A percentile compares a stretch with the other conserved stretches of the same genome.
These are phyloP conservation scores for Octonoba sinensis DNA, from an alignment of 2,888 invertebrate species.

Conservation along the genomic window DNA sequence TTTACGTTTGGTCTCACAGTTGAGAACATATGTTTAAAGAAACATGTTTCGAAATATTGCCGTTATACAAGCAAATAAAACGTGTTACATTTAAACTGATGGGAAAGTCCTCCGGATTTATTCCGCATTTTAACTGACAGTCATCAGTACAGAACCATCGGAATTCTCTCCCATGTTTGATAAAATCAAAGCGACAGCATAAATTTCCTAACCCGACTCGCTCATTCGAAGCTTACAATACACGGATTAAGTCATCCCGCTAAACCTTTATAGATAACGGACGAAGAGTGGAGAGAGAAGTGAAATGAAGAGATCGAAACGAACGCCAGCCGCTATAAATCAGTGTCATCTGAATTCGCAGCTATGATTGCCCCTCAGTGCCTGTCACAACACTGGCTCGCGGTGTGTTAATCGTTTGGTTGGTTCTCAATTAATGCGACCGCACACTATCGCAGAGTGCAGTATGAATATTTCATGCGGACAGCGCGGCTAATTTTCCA, in stretches of 20 bases:
- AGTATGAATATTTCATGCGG: constrained; percentile 34
- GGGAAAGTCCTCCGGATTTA: no score
- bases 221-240: not conserved
- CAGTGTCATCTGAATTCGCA: constrained; percentile 24
- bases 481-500: constrained; percentile 20
- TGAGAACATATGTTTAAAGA: no score
- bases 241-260: constrained; percentile 4
- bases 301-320: no score
- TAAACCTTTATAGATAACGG: constrained; percentile 1
- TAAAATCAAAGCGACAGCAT: no score
- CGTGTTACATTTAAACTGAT: no score
- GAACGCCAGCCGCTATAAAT: constrained; percentile 24
- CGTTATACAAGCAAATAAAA: no score
- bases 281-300: not conserved
- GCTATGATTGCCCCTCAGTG: not conserved
- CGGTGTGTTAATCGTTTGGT: constrained; percentile 22
- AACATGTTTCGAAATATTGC: no score
- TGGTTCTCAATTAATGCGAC: constrained; percentile 35
- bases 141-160: no score
- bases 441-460: not conserved
- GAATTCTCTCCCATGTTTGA: no score
- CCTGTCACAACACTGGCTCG: constrained; percentile 33
- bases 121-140: no score
- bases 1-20: no score
- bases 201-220: no score